Evolutionary conservation across 2,797 vertebrate species (phyloP), one percentile per base, ranked within the genome.

Genomic region (Smutsia temminckii): DNA sequence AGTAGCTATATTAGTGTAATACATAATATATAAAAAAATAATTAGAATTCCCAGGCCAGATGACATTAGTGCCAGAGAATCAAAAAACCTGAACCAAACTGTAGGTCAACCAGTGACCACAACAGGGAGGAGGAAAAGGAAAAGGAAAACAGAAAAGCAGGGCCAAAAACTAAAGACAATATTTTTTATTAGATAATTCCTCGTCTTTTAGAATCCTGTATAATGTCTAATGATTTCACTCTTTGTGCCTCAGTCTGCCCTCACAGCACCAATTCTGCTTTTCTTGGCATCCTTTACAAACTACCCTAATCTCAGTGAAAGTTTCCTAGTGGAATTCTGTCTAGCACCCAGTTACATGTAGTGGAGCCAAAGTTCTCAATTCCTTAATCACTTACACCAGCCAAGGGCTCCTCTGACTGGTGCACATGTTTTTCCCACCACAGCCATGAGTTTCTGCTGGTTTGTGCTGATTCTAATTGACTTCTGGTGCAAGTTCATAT

Each of bases 271-370:
- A 97, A 95, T 61, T 93, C 40, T n/a, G 51, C 89, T 98, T 63
- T 97, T 97, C 86, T 97, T 97, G 92, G 97, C 89, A 12, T 95
- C 32, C 2, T 83, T 42, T 86, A 95, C 66, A 94, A 93, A 23
- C 87, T 80, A 49, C 55, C 61, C 34, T 87, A 90, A 68, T 97
- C 64, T 88, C 68, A 85, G 81, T 63, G 46, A 69, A 71, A 92
- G 32, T 96, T 97, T 96, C 55, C 85, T n/a, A 37, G 85, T 85
- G 81, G 96, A 97, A 96, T 97, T 72, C 97, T 71, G 3, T 95
- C 95, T 97, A 96, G 94, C 97, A 95, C 95, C 92, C 97, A 97
- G 95, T 97, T 87, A 79, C 63, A 97, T 20, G 25, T 61, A 93
- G 63, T 13, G 68, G 71, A 91, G 91, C 96, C 94, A 96, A 63